phyloP scores from a whole-genome alignment of 2,113 vertebrate genomes.

The Mormyrus lacerda region DNA sequence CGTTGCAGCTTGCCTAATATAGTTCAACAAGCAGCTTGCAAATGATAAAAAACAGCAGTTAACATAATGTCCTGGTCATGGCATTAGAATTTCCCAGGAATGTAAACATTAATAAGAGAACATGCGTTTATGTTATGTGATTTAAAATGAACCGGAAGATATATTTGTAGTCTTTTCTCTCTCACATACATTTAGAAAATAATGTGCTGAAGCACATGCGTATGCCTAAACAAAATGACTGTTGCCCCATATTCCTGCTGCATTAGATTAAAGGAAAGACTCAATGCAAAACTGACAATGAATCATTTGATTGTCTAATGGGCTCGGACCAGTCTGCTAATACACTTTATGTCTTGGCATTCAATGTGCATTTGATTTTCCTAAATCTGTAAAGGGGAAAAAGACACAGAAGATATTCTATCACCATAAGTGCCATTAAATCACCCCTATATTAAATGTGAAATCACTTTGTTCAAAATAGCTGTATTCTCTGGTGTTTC shows the following conservation, averaged over 20 bases:
- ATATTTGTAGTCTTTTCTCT: neutral
- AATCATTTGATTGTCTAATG: neutral
- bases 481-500: neutral
- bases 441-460: neutral
- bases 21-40: neutral
- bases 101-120: neutral
- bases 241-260: neutral
- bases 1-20: neutral
- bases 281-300: neutral
- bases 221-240: neutral
- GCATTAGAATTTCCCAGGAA: neutral
- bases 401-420: neutral
- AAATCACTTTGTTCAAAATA: neutral
- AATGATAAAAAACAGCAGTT: neutral
- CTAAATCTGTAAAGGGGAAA: neutral
- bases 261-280: neutral
- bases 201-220: neutral
- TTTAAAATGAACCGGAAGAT: neutral
- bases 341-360: neutral
- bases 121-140: neutral
- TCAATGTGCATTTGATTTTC: neutral
- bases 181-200: neutral
- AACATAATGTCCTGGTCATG: neutral
- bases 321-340: neutral
- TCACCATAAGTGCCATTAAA: neutral